Evolutionary conservation across 2,888 invertebrate species (phyloP), one percentile per base, ranked within the genome.

Genomic region (Phaonia tiefii): DNA sequence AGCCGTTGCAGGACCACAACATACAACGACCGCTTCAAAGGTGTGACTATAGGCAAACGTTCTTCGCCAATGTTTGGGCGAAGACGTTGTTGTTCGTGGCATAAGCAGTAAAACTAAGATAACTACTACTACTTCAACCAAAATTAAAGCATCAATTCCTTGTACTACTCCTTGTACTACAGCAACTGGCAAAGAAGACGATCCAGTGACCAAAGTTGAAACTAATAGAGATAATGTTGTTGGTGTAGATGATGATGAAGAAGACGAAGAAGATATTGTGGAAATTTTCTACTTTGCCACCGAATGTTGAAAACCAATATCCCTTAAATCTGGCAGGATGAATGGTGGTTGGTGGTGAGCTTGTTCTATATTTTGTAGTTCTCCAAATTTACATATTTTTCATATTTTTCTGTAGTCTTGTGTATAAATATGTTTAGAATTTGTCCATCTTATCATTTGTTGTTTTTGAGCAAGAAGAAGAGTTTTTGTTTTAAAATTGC

Each of bases 31-130:
- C 73, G 90, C 91, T 20, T 91, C 91, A 54, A 91, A 91, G 85
- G 91, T 91, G 88, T 91, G 90, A 91, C 90, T 90, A 87, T 90
- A 90, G 88, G 89, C 87, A 86, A 84, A 83, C 78, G 83, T 79
- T 80, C 84, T 85, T 84, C 84, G 84, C 82, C 79, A 66, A 25
- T 76, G 80, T 79, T 58, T 82, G 85, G 86, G 88, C 89, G 89
- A 87, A 86, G 84, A 86, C 87, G 86, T 85, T 85, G 87, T 87
- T 84, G 81, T 81, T 63, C 78, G 81, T 42, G 81, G 81, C 60
- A 58, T 81, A 58, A 75, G 51, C 75, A 85, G 84, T 85, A 80
- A 85, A 82, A 58, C 86, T 85, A 83, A 83, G 85, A 70, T 84
- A 84, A 78, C 83, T 49, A 78, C 72, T 37, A 69, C 70, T 54